Evolutionary conservation across 1,140 invertebrate species (phyloP), one percentile per base, ranked within the genome.

Genomic region (Ceratosolen fusciceps): DNA sequence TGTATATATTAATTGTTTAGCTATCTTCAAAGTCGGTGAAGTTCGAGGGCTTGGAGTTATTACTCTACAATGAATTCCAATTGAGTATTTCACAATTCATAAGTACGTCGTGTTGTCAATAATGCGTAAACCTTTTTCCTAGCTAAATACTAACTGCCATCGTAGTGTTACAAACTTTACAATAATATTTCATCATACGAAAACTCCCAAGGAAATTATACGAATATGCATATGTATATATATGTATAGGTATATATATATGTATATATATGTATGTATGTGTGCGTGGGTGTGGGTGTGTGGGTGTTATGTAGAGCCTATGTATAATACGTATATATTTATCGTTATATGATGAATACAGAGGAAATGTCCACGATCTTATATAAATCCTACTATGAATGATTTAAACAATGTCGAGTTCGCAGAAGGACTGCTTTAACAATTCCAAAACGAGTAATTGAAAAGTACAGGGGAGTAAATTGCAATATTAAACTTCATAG

Each of bases 41-140:
- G 78, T 79, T 71, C 76, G 60, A 80, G 73, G 56, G 37, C 10
- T 54, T 37, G 31, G 68, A 62, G 54, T 65, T 54, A 54, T 43
- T 60, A 75, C 54, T 80, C 67, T 31, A 8, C 21, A 60, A 58
- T 65, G 24, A 67, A 62, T 76, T 60, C 65, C 60, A 76, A 80
- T 72, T 65, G 79, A 80, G 73, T 80, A 72, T 80, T 72, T 76
- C 73, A 80, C 74, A 80, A 72, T 37, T 21, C n/a, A n/a, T 58
- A 72, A 54, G 54, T 39, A 58, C 31, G 49, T 54, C 72, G 7
- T 24, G 37, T 75, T 67, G 21, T 19, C 47, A 71, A 71, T 43
- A 60, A 72, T 77, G 65, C 77, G 37, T 71, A 47, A 75, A 60
- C 34, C 56, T 72, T 80, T 73, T 71, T 73, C 68, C 79, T 80